A percentile compares a stretch with the other conserved stretches of the same genome.
phyloP scores from a whole-genome alignment of 2,797 vertebrate species.

The Capromys pilorides region DNA sequence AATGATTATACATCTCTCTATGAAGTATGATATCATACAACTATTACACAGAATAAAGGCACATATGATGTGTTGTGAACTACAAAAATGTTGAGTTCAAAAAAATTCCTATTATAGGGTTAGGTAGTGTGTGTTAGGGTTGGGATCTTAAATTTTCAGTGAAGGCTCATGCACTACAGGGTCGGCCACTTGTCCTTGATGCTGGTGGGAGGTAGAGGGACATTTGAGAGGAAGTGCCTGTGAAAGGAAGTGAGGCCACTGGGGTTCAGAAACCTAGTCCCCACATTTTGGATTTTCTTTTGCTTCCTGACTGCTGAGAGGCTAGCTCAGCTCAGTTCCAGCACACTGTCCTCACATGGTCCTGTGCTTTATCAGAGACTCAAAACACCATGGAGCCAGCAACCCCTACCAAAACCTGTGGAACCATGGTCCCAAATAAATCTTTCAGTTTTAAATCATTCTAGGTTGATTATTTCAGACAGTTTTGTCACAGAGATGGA shows the following conservation, averaged over 20 bases:
- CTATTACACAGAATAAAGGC: conserved; percentile 3
- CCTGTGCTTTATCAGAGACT: neutral
- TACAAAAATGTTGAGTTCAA: neutral
- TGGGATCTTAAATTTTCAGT: neutral
- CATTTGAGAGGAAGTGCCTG: neutral
- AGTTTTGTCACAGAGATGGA: neutral
- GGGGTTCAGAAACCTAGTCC: too few species aligned
- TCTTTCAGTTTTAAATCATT: neutral
- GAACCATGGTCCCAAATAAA: neutral
- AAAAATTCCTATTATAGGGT: conserved; percentile 3
- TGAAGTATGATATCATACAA: neutral
- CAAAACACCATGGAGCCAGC: neutral
- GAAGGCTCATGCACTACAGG: neutral
- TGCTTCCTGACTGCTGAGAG: neutral
- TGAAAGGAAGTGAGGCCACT: neutral
- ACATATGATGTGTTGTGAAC: neutral
- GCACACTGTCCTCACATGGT: too few species aligned
- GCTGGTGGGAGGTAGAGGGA: neutral
- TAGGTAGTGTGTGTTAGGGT: neutral
- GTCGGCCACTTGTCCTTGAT: neutral
- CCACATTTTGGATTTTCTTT: neutral
- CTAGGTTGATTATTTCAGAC: neutral
- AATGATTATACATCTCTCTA: neutral
- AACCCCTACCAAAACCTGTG: neutral
- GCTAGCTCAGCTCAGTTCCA: neutral